phyloP scores from a whole-genome alignment of 2,113 vertebrate genomes.

The Phalacrocorax aristotelis region DNA sequence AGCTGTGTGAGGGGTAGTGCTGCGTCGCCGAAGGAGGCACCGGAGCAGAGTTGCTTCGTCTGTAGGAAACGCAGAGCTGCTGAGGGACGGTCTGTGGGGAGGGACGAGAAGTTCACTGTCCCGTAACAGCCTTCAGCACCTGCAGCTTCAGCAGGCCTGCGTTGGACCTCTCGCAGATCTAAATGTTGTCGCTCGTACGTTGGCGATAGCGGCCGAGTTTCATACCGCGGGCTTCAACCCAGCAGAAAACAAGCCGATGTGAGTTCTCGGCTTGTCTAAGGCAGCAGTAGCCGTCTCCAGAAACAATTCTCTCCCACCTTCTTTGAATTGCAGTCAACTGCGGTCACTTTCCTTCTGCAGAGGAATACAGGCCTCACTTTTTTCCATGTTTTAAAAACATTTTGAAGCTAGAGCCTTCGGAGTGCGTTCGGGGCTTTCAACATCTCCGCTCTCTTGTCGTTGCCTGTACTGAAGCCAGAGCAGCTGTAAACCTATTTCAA shows the following conservation, averaged over 20 bases:
- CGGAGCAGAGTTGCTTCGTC: rapidly evolving
- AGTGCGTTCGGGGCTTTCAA: not conserved
- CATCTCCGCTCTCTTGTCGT: rapidly evolving
- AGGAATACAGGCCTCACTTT: not conserved
- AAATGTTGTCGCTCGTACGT: rapidly evolving
- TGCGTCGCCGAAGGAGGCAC: rapidly evolving
- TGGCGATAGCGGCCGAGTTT: rapidly evolving
- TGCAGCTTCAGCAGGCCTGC: not conserved
- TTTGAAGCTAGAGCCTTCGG: not conserved
- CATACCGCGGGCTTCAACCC: rapidly evolving
- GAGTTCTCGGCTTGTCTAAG: rapidly evolving
- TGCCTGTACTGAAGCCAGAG: not conserved
- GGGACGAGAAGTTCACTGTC: rapidly evolving
- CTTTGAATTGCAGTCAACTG: rapidly evolving
- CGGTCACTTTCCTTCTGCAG: not conserved
- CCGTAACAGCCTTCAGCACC: rapidly evolving
- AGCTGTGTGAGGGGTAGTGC: rapidly evolving
- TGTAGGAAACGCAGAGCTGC: rapidly evolving
- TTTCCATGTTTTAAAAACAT: not conserved
- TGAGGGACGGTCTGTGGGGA: rapidly evolving
- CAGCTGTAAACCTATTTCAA: not conserved
- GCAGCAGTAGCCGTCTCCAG: rapidly evolving
- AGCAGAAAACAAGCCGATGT: rapidly evolving
- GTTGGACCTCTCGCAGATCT: rapidly evolving
- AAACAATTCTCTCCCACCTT: rapidly evolving